Percentiles rank a stretch among this genome's conserved stretches.
Evolutionary conservation across 2,113 vertebrate species (phyloP).

Genomic region (Hepsetus odoe): DNA sequence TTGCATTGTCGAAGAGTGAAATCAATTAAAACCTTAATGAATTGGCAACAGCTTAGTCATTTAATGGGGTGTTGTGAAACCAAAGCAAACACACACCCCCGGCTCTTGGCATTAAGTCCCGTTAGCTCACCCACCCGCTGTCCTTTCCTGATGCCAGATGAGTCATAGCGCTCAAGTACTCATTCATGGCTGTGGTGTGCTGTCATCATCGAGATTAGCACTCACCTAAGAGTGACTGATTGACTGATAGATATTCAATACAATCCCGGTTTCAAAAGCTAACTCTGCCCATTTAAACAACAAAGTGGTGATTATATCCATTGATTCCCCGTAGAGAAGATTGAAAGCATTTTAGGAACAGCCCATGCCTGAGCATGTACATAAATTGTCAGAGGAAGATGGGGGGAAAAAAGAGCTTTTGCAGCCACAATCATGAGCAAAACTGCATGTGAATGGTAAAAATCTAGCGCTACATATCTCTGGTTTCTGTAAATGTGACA

Average conservation of each 20-base stretch:
- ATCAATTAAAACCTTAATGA: conserved; percentile 61
- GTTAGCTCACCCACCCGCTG: conserved; percentile 57
- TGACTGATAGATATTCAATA: background rate
- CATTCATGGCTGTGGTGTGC: conserved; percentile 36
- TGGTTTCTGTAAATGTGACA: no score
- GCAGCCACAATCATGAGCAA: no score
- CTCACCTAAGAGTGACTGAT: conserved; percentile 24
- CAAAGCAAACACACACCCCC: conserved; percentile 68
- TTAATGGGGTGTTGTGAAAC: conserved; percentile 61
- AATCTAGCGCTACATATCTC: no score
- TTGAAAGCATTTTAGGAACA: no score
- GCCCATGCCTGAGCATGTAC: no score
- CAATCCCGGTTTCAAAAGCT: background rate
- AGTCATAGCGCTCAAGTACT: conserved; percentile 51
- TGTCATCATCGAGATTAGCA: conserved; percentile 19
- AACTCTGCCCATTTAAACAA: background rate
- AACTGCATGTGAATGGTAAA: no score
- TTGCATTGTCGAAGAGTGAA: conserved; percentile 25
- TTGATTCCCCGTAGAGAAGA: no score
- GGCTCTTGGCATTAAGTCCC: conserved; percentile 57
- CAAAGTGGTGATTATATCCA: background rate
- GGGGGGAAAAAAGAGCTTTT: no score
- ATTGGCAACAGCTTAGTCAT: conserved; percentile 63
- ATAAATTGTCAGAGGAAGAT: no score
- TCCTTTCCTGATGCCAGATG: conserved; percentile 47